These are phyloP conservation scores for Chrysolina oricalcia DNA, from an alignment of 2,888 invertebrate species.

Conservation along the genomic window DNA sequence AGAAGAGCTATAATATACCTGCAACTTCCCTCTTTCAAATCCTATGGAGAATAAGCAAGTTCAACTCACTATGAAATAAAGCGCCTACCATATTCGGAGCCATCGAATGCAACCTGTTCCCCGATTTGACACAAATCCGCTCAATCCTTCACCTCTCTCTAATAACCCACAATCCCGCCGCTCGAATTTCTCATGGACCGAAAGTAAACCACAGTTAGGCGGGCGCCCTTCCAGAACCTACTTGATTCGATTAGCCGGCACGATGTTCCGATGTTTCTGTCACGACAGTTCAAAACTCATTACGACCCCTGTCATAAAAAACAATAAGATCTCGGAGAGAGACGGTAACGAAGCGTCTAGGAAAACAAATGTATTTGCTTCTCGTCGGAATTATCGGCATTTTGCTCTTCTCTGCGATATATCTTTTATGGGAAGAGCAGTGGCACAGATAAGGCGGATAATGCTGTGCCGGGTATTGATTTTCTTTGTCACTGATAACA, in stretches of 20 bases:
- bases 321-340: slow-evolving; percentile 44
- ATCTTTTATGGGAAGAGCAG: slow-evolving; percentile 5
- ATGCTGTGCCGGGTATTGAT: slow-evolving; percentile 16
- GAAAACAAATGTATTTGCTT: slow-evolving; percentile 41
- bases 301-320: slow-evolving; percentile 43
- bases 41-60: too few relatives aligned
- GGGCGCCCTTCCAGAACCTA: slow-evolving; percentile 37
- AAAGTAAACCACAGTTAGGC: slow-evolving; percentile 46
- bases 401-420: slow-evolving; percentile 13
- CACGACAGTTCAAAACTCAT: slow-evolving; percentile 48
- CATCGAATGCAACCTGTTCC: not conserved
- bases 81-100: not conserved
- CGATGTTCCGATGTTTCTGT: slow-evolving; percentile 46
- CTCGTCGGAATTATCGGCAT: slow-evolving; percentile 25
- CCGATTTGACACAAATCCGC: slow-evolving; percentile 2
- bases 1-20: too few relatives aligned
- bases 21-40: too few relatives aligned
- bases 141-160: slow-evolving; percentile 11
- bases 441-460: slow-evolving; percentile 16
- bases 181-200: slow-evolving; percentile 39
- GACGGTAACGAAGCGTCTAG: slow-evolving; percentile 33
- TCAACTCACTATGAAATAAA: too few relatives aligned
- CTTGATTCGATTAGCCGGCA: slow-evolving; percentile 43
- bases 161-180: slow-evolving; percentile 30
- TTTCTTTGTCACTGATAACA: slow-evolving; percentile 17